Conservation (phyloP, 2,888 invertebrate species). For the Spodoptera littoralis region DNA sequence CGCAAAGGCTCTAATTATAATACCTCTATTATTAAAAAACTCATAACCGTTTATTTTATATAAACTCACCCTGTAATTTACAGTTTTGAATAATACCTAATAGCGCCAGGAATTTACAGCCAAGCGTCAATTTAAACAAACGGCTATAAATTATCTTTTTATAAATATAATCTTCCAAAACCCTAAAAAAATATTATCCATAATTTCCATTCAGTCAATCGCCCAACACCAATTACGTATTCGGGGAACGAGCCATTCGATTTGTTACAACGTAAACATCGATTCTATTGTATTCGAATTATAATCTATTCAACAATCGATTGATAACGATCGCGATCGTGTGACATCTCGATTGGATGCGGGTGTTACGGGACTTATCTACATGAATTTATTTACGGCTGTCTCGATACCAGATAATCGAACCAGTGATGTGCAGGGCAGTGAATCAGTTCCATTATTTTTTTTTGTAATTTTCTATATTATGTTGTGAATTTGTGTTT, state of each 20-base stretch:
- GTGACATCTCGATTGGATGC: conserved; percentile 72
- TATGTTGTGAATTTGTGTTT: no score
- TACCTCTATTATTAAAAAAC: no score
- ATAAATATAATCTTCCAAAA: conserved; percentile 29
- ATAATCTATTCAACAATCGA: conserved; percentile 64
- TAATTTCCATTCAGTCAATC: conserved; percentile 52
- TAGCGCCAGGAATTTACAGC: conserved; percentile 25
- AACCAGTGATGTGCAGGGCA: conserved; percentile 13
- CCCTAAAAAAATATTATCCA: conserved; percentile 43
- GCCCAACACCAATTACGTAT: conserved; percentile 62
- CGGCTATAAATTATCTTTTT: conserved; percentile 49
- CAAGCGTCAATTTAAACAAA: conserved; percentile 24
- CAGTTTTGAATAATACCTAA: conserved; percentile 20
- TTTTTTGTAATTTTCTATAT: background rate
- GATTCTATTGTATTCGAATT: conserved; percentile 68
- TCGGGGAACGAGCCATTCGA: conserved; percentile 52
- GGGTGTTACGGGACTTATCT: conserved; percentile 65
- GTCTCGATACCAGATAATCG: conserved; percentile 35
- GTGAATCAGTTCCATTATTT: conserved; percentile 20
- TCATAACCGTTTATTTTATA: no score
- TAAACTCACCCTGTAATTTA: conserved; percentile 33
- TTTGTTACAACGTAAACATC: conserved; percentile 55
- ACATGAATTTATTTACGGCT: conserved; percentile 56
- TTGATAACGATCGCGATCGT: conserved; percentile 68
- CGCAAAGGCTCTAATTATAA: no score